Conservation (phyloP, 1,140 invertebrate species). For the Apis mellifera region DNA sequence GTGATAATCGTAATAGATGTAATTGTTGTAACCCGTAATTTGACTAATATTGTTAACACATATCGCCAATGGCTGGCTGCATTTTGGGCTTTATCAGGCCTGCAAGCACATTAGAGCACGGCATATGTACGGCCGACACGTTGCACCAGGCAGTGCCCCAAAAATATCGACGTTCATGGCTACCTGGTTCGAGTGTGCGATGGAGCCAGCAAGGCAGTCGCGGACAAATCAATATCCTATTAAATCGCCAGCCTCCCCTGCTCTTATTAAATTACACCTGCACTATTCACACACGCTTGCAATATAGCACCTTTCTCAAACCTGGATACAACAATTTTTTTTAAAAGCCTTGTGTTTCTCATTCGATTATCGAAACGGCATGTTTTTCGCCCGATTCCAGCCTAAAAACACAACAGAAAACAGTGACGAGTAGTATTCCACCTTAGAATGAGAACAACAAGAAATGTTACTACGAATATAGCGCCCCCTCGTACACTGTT, state of each 20-base stretch:
- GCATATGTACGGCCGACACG: slow-evolving; percentile 62
- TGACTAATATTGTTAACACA: slow-evolving; percentile 42
- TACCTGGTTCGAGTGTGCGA: slow-evolving; percentile 65
- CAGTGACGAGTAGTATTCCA: slow-evolving; percentile 66
- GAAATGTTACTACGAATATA: slow-evolving; percentile 41
- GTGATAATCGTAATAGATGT: slow-evolving; percentile 52
- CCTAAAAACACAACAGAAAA: slow-evolving; percentile 73
- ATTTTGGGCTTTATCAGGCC: slow-evolving; percentile 73
- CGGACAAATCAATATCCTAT: slow-evolving; percentile 77
- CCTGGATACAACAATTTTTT: slow-evolving; percentile 29
- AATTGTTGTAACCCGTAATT: slow-evolving; percentile 41
- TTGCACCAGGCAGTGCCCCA: slow-evolving; percentile 72
- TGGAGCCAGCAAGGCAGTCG: slow-evolving; percentile 67
- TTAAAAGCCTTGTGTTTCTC: slow-evolving; percentile 22
- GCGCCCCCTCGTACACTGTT: slow-evolving; percentile 44
- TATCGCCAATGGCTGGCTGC: slow-evolving; percentile 44
- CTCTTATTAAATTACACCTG: slow-evolving; percentile 73
- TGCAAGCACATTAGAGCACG: slow-evolving; percentile 59
- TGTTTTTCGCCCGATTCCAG: slow-evolving; percentile 59
- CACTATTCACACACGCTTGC: slow-evolving; percentile 48
- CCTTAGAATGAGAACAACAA: slow-evolving; percentile 70
- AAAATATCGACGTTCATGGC: slow-evolving; percentile 79
- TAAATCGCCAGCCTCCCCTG: slow-evolving; percentile 74
- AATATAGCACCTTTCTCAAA: slow-evolving; percentile 23
- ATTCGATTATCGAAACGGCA: slow-evolving; percentile 65